A percentile compares a stretch with the other conserved stretches of the same genome.
phyloP scores from a whole-genome alignment of 2,113 vertebrate genomes.

The Rissa tridactyla region DNA sequence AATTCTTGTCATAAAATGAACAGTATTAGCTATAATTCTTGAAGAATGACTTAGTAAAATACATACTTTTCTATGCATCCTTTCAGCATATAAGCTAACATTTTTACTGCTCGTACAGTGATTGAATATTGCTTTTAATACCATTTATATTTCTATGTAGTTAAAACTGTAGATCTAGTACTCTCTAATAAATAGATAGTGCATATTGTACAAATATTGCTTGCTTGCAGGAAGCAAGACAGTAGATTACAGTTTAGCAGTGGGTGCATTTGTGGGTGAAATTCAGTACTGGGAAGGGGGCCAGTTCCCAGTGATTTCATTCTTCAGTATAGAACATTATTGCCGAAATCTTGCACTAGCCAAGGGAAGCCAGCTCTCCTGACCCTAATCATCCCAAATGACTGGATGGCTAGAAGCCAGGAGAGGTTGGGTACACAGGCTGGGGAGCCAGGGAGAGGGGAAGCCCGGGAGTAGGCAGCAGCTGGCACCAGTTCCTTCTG shows the following conservation, averaged over 20 bases:
- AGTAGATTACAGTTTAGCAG: constrained; percentile 38
- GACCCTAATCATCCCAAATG: constrained; percentile 14
- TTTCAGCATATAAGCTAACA: not conserved
- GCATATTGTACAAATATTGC: not conserved
- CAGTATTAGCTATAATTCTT: not conserved
- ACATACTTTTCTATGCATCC: not conserved
- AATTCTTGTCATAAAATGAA: not conserved
- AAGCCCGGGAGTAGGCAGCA: not conserved
- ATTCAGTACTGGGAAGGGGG: constrained; percentile 52
- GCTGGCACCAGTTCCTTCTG: not conserved
- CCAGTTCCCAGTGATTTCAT: constrained; percentile 50
- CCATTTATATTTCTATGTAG: not conserved
- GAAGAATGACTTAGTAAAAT: not conserved
- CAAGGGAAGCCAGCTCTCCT: constrained; percentile 16
- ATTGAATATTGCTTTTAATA: not conserved
- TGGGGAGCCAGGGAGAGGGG: not conserved
- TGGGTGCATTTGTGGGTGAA: constrained; percentile 51
- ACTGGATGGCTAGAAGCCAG: not conserved
- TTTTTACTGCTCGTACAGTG: not conserved
- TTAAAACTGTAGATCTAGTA: not conserved
- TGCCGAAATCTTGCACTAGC: not conserved
- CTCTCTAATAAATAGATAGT: not conserved
- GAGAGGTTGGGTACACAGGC: not conserved
- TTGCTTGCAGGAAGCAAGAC: constrained; percentile 33
- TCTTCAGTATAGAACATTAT: constrained; percentile 10